phyloP scores from a whole-genome alignment of 2,888 invertebrate species.

The Lochmaea capreae region DNA sequence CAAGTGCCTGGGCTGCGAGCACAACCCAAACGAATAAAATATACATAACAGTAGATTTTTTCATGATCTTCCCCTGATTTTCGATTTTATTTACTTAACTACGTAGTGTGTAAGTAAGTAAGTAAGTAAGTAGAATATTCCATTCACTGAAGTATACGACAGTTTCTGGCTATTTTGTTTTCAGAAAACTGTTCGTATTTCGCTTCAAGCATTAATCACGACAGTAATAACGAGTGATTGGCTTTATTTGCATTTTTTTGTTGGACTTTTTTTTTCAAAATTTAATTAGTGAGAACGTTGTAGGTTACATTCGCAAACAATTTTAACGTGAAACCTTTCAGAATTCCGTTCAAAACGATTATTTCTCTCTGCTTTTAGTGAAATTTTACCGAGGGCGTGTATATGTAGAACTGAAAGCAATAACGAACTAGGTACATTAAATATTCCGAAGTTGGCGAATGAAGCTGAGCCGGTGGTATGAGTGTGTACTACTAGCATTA shows the following conservation, averaged over 20 bases:
- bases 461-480: constrained; percentile 32
- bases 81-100: too few relatives aligned
- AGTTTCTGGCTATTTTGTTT: too few relatives aligned
- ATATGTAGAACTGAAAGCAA: constrained; percentile 42
- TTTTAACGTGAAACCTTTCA: constrained; percentile 26
- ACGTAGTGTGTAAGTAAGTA: too few relatives aligned
- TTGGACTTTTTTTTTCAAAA: not conserved
- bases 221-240: not conserved
- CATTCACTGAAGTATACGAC: too few relatives aligned
- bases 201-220: not conserved
- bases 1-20: too few relatives aligned
- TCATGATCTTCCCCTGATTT: too few relatives aligned
- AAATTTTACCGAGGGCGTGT: constrained; percentile 31
- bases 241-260: not conserved
- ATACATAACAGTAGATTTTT: too few relatives aligned
- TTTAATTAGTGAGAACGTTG: constrained; percentile 7
- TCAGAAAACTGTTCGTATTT: not conserved
- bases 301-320: constrained; percentile 11
- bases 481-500: constrained; percentile 32
- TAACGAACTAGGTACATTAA: constrained; percentile 38
- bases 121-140: too few relatives aligned
- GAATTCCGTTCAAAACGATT: constrained; percentile 24
- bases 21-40: too few relatives aligned
- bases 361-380: constrained; percentile 28
- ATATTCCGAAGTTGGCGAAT: constrained; percentile 39